These are phyloP conservation scores for Rhinolophus ferrumequinum DNA, from an alignment of 2,113 vertebrate genomes.

Conservation along the genomic window DNA sequence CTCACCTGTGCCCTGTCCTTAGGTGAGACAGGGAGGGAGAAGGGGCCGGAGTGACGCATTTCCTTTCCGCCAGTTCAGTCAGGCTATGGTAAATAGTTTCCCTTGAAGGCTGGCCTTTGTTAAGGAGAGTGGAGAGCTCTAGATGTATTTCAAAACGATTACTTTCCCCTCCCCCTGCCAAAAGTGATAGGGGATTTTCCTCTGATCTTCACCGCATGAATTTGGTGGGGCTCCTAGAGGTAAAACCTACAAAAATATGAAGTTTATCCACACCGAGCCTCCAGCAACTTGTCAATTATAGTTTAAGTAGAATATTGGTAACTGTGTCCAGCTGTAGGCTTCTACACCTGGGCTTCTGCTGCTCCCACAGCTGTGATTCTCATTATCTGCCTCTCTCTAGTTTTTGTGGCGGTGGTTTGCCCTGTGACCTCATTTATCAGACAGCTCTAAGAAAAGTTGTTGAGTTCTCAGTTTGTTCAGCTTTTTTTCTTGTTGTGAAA, in stretches of 20 bases:
- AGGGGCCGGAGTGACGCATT: neutral
- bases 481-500: constrained; percentile 10
- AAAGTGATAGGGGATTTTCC: neutral
- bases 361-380: neutral
- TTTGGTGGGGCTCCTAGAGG: neutral
- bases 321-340: neutral
- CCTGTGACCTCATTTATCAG: neutral
- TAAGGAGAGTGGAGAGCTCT: neutral
- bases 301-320: neutral
- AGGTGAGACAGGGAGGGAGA: neutral
- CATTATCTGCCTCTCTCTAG: neutral
- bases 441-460: neutral
- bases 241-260: neutral
- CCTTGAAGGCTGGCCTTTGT: neutral
- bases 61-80: neutral
- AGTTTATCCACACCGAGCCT: neutral
- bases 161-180: neutral
- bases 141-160: neutral
- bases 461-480: neutral
- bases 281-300: neutral
- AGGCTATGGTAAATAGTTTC: neutral
- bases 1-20: neutral
- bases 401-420: neutral
- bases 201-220: neutral
- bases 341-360: neutral